These are phyloP conservation scores for Limnephilus rhombicus DNA, from an alignment of 2,888 invertebrate genomes.

Conservation along the genomic window DNA sequence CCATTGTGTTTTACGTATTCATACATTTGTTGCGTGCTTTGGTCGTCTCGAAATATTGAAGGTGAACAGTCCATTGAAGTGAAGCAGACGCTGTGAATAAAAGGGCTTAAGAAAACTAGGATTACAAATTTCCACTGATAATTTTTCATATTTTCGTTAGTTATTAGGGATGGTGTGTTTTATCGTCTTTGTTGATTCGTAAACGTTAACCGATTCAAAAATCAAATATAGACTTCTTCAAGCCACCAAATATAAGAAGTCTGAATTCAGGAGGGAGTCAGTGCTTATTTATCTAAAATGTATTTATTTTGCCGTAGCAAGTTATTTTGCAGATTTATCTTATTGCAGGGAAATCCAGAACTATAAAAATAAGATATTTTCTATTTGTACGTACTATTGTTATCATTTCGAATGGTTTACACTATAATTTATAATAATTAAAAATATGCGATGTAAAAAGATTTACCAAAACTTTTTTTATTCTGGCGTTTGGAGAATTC, in stretches of 20 bases:
- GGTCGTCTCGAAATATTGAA: constrained; percentile 22
- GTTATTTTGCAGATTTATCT: background rate
- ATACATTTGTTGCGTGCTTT: constrained; percentile 16
- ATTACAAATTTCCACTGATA: background rate
- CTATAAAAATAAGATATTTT: background rate
- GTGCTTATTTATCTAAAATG: background rate
- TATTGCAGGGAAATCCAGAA: background rate
- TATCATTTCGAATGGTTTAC: background rate
- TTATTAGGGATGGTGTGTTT: background rate
- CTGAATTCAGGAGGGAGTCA: no score
- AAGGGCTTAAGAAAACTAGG: background rate
- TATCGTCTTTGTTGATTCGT: background rate
- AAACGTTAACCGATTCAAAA: background rate
- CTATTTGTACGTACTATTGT: background rate
- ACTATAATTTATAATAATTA: background rate
- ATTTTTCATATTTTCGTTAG: background rate
- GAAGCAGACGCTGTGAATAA: background rate
- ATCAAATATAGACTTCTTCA: background rate
- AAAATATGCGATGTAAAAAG: background rate
- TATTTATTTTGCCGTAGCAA: background rate
- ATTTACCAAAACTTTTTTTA: background rate
- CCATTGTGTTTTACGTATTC: constrained; percentile 45
- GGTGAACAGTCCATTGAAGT: constrained; percentile 36
- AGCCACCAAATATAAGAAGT: background rate
- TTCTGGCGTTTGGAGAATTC: background rate